A percentile compares a stretch with the other conserved stretches of the same genome.
phyloP scores from a whole-genome alignment of 2,888 invertebrate genomes.

The Silvanus unidentatus region DNA sequence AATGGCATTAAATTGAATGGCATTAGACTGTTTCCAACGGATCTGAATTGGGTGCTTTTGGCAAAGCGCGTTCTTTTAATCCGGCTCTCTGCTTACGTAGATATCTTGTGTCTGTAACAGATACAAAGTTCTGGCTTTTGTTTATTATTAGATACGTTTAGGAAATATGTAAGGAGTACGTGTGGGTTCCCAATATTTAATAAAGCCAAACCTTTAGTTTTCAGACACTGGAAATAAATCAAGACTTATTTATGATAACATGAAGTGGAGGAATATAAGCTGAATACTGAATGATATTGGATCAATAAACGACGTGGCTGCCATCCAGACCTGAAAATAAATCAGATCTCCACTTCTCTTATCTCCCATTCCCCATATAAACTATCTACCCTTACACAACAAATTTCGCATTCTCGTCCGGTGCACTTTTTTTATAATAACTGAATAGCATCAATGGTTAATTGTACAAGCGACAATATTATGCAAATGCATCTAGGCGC shows the following conservation, averaged over 20 bases:
- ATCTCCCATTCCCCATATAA: neutral
- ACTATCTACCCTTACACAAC: neutral
- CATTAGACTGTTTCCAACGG: too few species aligned
- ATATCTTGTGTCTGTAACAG: too few species aligned
- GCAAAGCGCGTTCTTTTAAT: too few species aligned
- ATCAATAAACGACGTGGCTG: conserved; percentile 20
- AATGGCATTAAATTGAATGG: too few species aligned
- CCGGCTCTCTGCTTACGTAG: too few species aligned
- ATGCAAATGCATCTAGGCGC: too few species aligned
- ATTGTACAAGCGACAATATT: too few species aligned
- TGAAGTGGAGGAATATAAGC: conserved; percentile 21
- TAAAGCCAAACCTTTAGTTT: conserved; percentile 5
- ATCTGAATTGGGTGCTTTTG: too few species aligned
- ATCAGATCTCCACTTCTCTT: conserved; percentile 7
- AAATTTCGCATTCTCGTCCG: conserved; percentile 1
- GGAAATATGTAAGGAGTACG: neutral
- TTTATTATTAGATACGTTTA: neutral
- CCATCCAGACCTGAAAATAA: conserved; percentile 19
- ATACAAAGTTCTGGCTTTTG: neutral
- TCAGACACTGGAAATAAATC: conserved; percentile 19
- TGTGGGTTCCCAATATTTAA: conserved; percentile 3
- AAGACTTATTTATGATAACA: conserved; percentile 26
- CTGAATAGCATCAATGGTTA: too few species aligned
- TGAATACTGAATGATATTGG: conserved; percentile 13
- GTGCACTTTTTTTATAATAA: too few species aligned